A percentile compares a stretch with the other conserved stretches of the same genome.
Evolutionary conservation across 2,113 vertebrate species (phyloP).

Genomic region (Scartelaos histophorus): DNA sequence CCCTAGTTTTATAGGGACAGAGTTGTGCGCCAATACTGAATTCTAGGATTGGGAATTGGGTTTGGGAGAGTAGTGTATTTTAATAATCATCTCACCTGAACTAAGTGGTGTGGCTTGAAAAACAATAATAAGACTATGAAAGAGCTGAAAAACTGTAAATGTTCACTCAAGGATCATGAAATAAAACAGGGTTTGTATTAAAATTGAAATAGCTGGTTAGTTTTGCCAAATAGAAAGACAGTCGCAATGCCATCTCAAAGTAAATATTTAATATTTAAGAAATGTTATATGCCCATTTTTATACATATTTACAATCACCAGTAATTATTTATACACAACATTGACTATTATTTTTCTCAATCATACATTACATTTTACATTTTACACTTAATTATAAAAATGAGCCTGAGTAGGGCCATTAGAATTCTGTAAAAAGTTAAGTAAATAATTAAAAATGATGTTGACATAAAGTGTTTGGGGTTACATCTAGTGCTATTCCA

Average conservation of each 20-base stretch:
- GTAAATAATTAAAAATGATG: not conserved
- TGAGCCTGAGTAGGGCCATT: not conserved
- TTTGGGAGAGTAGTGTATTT: slow-evolving; percentile 17
- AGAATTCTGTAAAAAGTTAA: not conserved
- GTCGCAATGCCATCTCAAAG: not conserved
- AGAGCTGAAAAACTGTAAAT: not conserved
- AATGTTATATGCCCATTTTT: not conserved
- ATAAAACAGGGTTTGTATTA: not conserved
- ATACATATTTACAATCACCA: no score
- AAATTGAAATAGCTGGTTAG: not conserved
- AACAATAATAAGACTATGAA: not conserved
- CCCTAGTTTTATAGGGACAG: slow-evolving; percentile 74
- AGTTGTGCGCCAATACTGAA: slow-evolving; percentile 25
- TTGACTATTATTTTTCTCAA: no score
- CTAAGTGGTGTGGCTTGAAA: not conserved
- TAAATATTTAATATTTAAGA: not conserved
- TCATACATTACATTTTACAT: no score
- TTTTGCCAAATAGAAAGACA: not conserved
- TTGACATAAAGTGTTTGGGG: not conserved
- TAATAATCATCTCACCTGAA: slow-evolving; percentile 18
- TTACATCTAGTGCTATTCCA: not conserved
- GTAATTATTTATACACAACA: not conserved
- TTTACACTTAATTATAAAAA: not conserved
- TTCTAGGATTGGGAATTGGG: slow-evolving; percentile 26
- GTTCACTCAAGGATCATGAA: slow-evolving; percentile 5